Base-by-base conservation (phyloP, 2,113 vertebrate species). In the Mustelus asterias region DNA sequence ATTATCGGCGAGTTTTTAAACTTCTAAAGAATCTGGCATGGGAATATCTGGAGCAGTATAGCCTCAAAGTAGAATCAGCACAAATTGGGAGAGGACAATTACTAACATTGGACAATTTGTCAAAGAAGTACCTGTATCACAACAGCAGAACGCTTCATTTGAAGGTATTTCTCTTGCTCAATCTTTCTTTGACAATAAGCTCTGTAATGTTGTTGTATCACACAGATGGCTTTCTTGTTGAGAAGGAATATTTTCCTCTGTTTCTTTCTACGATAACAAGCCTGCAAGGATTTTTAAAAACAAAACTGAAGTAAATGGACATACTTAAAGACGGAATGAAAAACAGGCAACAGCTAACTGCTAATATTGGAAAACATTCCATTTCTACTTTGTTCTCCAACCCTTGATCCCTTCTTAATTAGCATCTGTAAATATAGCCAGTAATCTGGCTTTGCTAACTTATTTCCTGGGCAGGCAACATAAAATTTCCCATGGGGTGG, bases 121-220 rank as follows among this genome's bases (percentile, higher is more conserved):
- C 11, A 54, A 60, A 33, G 14, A 7, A 80, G 96, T 97, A 98
- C 98, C 97, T 98, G 97, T 96, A 98, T 96, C 33, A 95, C 95
- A 96, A 97, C 11, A 58, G 96, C 96, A 95, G 97, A 97, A 24
- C 14, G 96, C 96, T 95, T 97, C 48, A 97, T 96, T 95, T 96
- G 92, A 41, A 96, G 70, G 60, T 97, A 97, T 33, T 96, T 96
- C 70, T 67, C 96, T 7, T 96, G 96, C 63, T 97, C 97, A 65
- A 8, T 95, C 54, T 96, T 97, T 96, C 96, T 95, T 70, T 97
- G 95, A 20, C 7, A 90, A 95, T 96, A 80, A 4, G 97, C 97
- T 96, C 97, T 96, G 96, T 97, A 98, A 90, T 96, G 93, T 69
- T 96, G 96, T 96, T 98, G 97, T 96, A 98, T 97, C 44, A 96